Evolutionary conservation across 1,140 invertebrate species (phyloP).

Genomic region (Drosophila pruinosa): DNA sequence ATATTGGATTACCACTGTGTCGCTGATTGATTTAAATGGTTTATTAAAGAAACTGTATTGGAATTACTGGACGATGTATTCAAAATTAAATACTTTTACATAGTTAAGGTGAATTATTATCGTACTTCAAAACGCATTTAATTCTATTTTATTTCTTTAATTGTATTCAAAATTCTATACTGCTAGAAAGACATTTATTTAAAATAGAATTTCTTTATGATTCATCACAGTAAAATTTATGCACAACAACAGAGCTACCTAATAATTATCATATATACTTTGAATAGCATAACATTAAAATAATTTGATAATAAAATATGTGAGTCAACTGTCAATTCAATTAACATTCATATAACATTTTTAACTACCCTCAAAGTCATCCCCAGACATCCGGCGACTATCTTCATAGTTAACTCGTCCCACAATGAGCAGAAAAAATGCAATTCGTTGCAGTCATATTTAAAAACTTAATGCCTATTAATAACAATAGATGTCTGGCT

Average conservation of each 20-base stretch:
- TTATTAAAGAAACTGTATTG: not conserved
- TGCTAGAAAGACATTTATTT: too few species aligned
- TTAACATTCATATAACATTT: not conserved
- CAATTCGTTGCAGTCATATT: constrained; percentile 55
- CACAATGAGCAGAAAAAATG: constrained; percentile 1
- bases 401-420: not conserved
- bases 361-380: not conserved
- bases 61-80: not conserved
- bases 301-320: not conserved
- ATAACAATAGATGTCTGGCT: constrained; percentile 57
- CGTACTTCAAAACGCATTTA: too few species aligned
- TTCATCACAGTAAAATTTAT: too few species aligned
- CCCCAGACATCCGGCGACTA: not conserved
- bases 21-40: not conserved
- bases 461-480: constrained; percentile 47
- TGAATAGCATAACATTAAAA: not conserved
- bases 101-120: too few species aligned
- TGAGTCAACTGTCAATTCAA: constrained; percentile 8
- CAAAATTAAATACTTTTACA: not conserved
- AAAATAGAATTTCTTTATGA: too few species aligned
- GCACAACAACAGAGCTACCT: not conserved
- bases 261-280: not conserved
- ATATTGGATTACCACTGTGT: not conserved
- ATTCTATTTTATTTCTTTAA: not conserved
- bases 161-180: too few species aligned